These are phyloP conservation scores for Liolophura sinensis DNA, from an alignment of 1,140 invertebrate genomes.

Conservation along the genomic window DNA sequence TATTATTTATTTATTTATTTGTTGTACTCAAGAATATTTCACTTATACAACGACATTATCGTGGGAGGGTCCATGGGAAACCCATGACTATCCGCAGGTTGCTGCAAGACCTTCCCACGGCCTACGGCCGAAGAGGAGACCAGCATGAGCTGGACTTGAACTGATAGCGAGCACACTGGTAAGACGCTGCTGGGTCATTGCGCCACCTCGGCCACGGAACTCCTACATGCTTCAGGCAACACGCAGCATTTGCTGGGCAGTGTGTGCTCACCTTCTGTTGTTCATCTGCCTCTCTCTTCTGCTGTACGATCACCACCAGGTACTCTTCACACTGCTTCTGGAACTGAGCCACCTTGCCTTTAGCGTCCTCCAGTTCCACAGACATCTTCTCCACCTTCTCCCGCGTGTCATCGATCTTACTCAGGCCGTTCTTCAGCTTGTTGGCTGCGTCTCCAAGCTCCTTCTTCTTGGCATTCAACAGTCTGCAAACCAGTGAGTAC, in stretches of 20 bases:
- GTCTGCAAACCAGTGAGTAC: conserved; percentile 59
- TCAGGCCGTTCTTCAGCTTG: conserved; percentile 72
- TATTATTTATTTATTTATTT: no score
- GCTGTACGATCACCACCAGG: conserved; percentile 73
- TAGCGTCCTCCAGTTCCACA: conserved; percentile 75
- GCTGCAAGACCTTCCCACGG: no score
- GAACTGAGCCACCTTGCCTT: conserved; percentile 71
- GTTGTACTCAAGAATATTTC: no score
- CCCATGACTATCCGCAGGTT: no score
- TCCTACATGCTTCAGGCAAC: no score
- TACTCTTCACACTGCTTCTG: conserved; percentile 76
- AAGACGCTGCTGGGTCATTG: no score
- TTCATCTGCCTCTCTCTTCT: conserved; percentile 79
- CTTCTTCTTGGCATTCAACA: conserved; percentile 71
- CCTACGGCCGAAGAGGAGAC: no score
- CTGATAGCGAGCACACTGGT: no score
- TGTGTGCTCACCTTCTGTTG: conserved; percentile 62
- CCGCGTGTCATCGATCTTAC: conserved; percentile 75
- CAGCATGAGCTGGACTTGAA: no score
- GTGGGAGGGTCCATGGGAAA: no score
- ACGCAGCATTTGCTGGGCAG: neutral
- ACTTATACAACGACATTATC: no score
- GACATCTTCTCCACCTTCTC: conserved; percentile 74
- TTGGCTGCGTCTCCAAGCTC: conserved; percentile 72
- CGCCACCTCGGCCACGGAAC: no score